Conservation (phyloP, 2,113 vertebrate species). For the Hypomesus transpacificus region DNA sequence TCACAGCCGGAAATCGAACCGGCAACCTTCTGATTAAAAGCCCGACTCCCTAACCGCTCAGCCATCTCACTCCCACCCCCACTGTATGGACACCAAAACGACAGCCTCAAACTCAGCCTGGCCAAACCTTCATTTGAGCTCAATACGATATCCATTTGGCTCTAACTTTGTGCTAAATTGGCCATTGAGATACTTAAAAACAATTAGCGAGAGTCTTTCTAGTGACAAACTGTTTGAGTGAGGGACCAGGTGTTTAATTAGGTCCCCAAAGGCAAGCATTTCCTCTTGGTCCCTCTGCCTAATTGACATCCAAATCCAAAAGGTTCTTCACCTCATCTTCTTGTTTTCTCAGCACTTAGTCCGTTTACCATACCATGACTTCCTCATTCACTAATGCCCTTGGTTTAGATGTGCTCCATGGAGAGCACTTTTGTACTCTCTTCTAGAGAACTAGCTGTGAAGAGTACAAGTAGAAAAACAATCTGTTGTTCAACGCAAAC, state of each 20-base stretch:
- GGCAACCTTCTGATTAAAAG: too few relatives aligned
- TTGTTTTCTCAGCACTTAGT: conserved; percentile 8
- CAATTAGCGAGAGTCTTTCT: conserved; percentile 16
- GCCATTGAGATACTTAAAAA: conserved; percentile 21
- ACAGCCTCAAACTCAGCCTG: neutral
- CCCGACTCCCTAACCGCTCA: too few relatives aligned
- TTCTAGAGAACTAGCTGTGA: too few relatives aligned
- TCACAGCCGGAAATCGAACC: too few relatives aligned
- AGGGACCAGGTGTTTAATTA: conserved; percentile 23
- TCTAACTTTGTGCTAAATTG: conserved; percentile 18
- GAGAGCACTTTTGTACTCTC: too few relatives aligned
- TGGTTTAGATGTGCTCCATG: too few relatives aligned
- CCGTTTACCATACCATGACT: neutral
- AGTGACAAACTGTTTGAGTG: conserved; percentile 16
- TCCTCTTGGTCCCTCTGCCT: conserved; percentile 11
- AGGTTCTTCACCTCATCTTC: conserved; percentile 17
- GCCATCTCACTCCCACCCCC: too few relatives aligned
- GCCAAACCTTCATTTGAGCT: conserved; percentile 20
- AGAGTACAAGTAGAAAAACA: too few relatives aligned
- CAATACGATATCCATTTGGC: conserved; percentile 27
- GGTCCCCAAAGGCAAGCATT: conserved; percentile 19
- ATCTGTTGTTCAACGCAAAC: too few relatives aligned
- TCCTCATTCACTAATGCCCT: neutral
- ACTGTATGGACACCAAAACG: neutral
- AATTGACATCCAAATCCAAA: conserved; percentile 31